A percentile compares a stretch with the other conserved stretches of the same genome.
Conservation (phyloP, 1,140 invertebrate genomes). For the Papilio xuthus region DNA sequence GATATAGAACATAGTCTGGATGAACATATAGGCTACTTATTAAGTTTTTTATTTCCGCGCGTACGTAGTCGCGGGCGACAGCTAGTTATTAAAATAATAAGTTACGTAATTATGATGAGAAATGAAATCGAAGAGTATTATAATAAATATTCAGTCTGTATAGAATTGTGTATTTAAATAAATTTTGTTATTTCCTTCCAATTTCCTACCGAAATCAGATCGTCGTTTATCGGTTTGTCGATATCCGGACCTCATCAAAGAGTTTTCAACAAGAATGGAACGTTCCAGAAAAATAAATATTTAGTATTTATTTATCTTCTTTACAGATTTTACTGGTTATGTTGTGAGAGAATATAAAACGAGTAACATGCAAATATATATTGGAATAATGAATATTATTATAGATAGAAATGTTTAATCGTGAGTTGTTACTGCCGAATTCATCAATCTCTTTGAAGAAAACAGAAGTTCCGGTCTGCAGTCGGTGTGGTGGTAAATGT, state of each 20-base stretch:
- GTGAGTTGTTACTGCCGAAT: too few species aligned
- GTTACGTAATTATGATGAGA: not conserved
- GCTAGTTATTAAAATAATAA: too few species aligned
- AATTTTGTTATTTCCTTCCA: not conserved
- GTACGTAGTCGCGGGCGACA: too few species aligned
- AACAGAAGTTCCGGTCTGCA: too few species aligned
- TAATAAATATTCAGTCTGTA: not conserved
- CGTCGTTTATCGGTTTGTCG: slow-evolving; percentile 21
- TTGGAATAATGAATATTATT: too few species aligned
- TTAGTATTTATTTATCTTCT: not conserved
- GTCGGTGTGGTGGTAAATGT: too few species aligned
- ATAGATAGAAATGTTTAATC: too few species aligned
- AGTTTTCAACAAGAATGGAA: not conserved
- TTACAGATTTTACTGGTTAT: not conserved
- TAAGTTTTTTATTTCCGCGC: too few species aligned
- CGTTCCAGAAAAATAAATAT: not conserved
- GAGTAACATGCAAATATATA: too few species aligned
- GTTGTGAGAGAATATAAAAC: not conserved
- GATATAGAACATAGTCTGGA: too few species aligned
- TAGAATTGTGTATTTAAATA: not conserved
- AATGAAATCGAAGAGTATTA: not conserved
- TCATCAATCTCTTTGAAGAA: too few species aligned
- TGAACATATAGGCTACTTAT: too few species aligned
- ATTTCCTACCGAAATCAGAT: slow-evolving; percentile 14
- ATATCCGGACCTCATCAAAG: slow-evolving; percentile 30